Conservation (phyloP, 1,140 invertebrate genomes). For the Cotesia chilonis region DNA sequence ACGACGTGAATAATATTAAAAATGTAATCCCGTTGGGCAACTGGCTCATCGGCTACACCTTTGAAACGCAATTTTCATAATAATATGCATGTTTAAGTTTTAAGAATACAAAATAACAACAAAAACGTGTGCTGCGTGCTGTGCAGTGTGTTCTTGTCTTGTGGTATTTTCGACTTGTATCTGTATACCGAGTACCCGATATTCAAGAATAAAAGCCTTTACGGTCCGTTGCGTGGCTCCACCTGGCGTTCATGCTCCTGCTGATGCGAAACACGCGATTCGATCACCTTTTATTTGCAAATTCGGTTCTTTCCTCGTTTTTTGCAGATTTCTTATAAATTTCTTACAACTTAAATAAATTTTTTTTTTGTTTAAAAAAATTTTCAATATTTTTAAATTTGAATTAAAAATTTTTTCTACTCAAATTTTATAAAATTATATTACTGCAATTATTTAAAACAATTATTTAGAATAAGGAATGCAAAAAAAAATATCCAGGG, state of each 20-base stretch:
- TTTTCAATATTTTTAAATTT: background rate
- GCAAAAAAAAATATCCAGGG: background rate
- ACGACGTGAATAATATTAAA: background rate
- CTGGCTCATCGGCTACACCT: conserved; percentile 40
- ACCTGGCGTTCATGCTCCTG: conserved; percentile 41
- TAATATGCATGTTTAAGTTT: conserved; percentile 47
- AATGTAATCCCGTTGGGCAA: conserved; percentile 19
- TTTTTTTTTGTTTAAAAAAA: too few species aligned
- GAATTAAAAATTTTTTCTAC: background rate
- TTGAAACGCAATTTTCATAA: conserved; percentile 52
- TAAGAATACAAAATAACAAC: background rate
- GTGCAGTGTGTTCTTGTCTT: conserved; percentile 1
- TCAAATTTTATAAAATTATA: too few species aligned
- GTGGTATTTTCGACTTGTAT: conserved; percentile 1
- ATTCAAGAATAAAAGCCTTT: conserved; percentile 1
- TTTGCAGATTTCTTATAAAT: background rate
- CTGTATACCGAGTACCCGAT: too few species aligned
- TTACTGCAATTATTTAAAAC: too few species aligned
- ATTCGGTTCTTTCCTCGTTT: conserved; percentile 12
- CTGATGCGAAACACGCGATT: conserved; percentile 39
- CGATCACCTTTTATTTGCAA: conserved; percentile 38
- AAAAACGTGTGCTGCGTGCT: background rate
- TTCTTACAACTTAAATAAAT: too few species aligned
- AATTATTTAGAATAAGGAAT: too few species aligned
- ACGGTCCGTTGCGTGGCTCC: conserved; percentile 47